phyloP scores from a whole-genome alignment of 1,140 invertebrate species.

The Metopolophium dirhodum region DNA sequence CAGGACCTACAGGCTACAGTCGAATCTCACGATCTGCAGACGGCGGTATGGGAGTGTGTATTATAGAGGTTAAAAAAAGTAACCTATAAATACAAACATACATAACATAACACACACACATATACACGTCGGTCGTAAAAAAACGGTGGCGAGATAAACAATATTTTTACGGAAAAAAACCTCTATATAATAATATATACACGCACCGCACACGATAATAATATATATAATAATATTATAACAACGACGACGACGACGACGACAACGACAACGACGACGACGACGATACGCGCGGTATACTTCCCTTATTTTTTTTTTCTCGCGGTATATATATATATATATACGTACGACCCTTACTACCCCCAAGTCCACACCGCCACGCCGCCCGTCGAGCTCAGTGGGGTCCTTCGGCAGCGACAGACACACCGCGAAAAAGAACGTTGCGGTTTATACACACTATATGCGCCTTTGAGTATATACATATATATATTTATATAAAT shows the following conservation, averaged over 20 bases:
- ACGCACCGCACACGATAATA: conserved; percentile 26
- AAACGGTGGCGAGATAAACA: conserved; percentile 12
- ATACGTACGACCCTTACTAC: not conserved
- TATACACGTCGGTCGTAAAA: not conserved
- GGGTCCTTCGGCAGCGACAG: conserved; percentile 30
- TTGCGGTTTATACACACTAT: not conserved
- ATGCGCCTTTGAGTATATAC: not conserved
- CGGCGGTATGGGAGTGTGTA: not conserved
- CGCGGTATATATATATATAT: not conserved
- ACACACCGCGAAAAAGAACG: conserved; percentile 27
- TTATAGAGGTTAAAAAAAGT: not conserved
- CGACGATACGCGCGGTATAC: not conserved
- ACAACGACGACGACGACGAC: not conserved
- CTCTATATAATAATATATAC: not conserved
- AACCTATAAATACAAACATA: conserved; percentile 9
- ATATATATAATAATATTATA: conserved; percentile 26
- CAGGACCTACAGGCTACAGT: not conserved
- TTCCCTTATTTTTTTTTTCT: conserved; percentile 38
- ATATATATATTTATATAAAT: not conserved
- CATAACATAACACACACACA: not conserved
- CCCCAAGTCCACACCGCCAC: not conserved
- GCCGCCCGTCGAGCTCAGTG: not conserved
- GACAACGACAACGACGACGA: not conserved
- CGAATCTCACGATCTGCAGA: not conserved
- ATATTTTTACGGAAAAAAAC: conserved; percentile 9